Percentiles rank a stretch among this genome's conserved stretches.
phyloP scores from a whole-genome alignment of 2,797 vertebrate genomes.

The Knipowitschia caucasica region DNA sequence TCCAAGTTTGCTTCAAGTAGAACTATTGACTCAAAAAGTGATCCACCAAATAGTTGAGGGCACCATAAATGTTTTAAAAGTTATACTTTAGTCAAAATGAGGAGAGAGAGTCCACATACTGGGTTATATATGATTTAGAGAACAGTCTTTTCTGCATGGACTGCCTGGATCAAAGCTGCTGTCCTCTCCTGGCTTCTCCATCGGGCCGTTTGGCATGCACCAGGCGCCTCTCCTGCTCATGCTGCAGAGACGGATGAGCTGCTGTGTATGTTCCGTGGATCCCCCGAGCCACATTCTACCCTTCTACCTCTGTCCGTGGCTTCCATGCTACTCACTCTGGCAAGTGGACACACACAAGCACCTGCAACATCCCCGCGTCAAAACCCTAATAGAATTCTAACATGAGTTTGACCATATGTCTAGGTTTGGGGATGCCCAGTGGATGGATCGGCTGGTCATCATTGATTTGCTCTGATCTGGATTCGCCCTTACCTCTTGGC shows the following conservation, averaged over 20 bases:
- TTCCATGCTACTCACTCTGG: slow-evolving; percentile 23
- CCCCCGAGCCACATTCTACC: slow-evolving; percentile 55
- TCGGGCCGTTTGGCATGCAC: slow-evolving; percentile 59
- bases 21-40: no score
- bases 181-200: slow-evolving; percentile 39
- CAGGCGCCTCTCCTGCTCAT: slow-evolving; percentile 37
- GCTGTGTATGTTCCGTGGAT: slow-evolving; percentile 51
- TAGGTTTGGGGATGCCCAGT: not conserved
- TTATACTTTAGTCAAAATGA: slow-evolving; percentile 42
- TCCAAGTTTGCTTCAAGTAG: no score
- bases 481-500: slow-evolving; percentile 38
- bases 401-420: slow-evolving; percentile 1
- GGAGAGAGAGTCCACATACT: slow-evolving; percentile 39
- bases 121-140: slow-evolving; percentile 27
- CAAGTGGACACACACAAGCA: slow-evolving; percentile 11
- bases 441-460: slow-evolving; percentile 23
- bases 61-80: no score
- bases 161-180: slow-evolving; percentile 27
- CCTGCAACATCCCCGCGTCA: slow-evolving; percentile 6
- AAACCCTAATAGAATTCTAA: not conserved
- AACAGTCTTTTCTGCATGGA: slow-evolving; percentile 13
- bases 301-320: slow-evolving; percentile 29
- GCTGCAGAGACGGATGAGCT: slow-evolving; percentile 64
- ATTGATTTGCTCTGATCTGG: slow-evolving; percentile 51
- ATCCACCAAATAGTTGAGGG: no score